Base-by-base conservation (phyloP, 2,888 invertebrate genomes). In the Malthinus flaveolus region DNA sequence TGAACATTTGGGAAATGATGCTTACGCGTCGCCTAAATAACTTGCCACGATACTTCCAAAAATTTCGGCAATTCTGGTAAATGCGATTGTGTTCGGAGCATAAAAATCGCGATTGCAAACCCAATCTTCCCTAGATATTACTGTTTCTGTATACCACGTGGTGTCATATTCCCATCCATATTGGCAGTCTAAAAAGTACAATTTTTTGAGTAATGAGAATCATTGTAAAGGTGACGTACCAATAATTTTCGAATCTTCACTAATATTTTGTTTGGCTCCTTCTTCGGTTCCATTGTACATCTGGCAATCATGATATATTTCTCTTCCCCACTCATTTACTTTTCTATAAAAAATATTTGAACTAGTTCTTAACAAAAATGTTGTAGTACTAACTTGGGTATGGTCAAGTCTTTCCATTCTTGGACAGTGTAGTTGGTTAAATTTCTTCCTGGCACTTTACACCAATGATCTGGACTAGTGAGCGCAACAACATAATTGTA, bases 401-500 rank as follows among this genome's bases (percentile, higher is more conserved):
- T 69, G 8, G 83, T 82, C 7, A 83, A 55, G 32, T 74, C 70
- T 60, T 80, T 81, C 84, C 85, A 85, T 62, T 82, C 71, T 5
- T 79, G 77, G 7, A 77, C n/a, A 0, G 82, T 77, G 36, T 78
- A 76, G 70, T 82, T 81, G 8, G 80, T 80, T 3, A 62, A 60
- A 42, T 81, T 78, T 47, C 79, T 72, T 23, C 84, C 83, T 1
- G 83, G 81, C 11, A 85, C 83, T 48, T 75, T 73, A 64, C 85
- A 85, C 83, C 83, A 84, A 70, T 85, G 84, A 44, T 84, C 81
- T 3, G 85, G 84, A 48, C 81, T 79, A 55, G 82, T 80, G 52
- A 85, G 70, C 13, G 82, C 81, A 66, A 85, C 73, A 32, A 84
- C 79, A 7, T 82, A 75, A 67, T 82, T 84, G 75, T 83, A 79